Evolutionary conservation across 2,113 vertebrate species (phyloP).

Genomic region (Sorex fumeus): DNA sequence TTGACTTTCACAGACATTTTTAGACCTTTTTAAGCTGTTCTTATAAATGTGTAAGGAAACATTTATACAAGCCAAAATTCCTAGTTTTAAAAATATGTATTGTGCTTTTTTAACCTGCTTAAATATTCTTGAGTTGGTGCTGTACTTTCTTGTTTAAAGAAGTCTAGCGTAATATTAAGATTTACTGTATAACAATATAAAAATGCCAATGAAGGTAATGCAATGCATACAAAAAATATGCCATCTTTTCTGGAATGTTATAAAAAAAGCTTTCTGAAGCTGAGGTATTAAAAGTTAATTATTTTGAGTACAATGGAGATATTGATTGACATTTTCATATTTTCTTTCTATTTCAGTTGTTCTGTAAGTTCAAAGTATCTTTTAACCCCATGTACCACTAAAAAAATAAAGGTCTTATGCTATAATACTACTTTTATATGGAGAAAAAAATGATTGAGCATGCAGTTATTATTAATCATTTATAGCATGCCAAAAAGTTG

Average conservation of each 20-base stretch:
- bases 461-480: slow-evolving; percentile 91
- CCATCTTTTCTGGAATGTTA: slow-evolving; percentile 73
- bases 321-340: slow-evolving; percentile 84
- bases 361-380: slow-evolving; percentile 84
- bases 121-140: slow-evolving; percentile 82
- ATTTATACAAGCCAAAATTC: slow-evolving; percentile 87
- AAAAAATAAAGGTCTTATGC: slow-evolving; percentile 85
- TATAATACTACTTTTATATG: slow-evolving; percentile 87
- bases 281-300: slow-evolving; percentile 85
- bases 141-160: slow-evolving; percentile 82
- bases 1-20: slow-evolving; percentile 86
- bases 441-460: slow-evolving; percentile 86
- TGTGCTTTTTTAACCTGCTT: slow-evolving; percentile 82
- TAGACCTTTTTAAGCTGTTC: slow-evolving; percentile 87
- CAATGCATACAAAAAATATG: slow-evolving; percentile 81
- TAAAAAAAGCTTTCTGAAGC: slow-evolving; percentile 77
- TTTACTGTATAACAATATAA: slow-evolving; percentile 82
- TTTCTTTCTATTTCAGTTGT: slow-evolving; percentile 83
- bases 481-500: slow-evolving; percentile 91
- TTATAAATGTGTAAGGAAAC: slow-evolving; percentile 84
- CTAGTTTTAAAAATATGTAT: slow-evolving; percentile 84
- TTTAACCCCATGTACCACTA: slow-evolving; percentile 82
- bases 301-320: slow-evolving; percentile 81
- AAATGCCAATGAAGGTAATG: slow-evolving; percentile 82
- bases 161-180: slow-evolving; percentile 84